Evolutionary conservation across 2,113 vertebrate genomes (phyloP).

Genomic region (Henicopernis longicauda): DNA sequence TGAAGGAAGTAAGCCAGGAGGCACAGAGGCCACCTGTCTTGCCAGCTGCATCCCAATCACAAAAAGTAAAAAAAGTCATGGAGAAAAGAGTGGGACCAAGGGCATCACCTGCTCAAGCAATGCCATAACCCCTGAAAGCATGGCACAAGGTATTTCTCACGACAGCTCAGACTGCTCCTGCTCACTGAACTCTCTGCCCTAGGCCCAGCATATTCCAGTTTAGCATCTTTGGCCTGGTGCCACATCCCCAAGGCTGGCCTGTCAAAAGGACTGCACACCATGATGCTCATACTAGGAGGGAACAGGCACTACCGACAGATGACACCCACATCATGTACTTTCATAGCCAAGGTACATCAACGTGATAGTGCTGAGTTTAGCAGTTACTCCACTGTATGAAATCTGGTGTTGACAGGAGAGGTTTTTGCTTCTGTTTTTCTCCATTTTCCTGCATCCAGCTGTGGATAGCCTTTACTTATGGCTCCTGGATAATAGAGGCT

Average conservation of each 20-base stretch:
- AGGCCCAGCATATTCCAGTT: neutral
- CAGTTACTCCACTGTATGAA: neutral
- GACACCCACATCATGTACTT: neutral
- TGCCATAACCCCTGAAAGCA: neutral
- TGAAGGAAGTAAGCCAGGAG: neutral
- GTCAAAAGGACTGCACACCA: neutral
- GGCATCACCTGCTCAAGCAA: neutral
- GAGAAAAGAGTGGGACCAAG: neutral
- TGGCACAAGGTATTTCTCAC: neutral
- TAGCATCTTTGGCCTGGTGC: neutral
- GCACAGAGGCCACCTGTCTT: neutral
- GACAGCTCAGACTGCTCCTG: neutral
- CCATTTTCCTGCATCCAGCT: neutral
- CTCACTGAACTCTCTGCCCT: neutral
- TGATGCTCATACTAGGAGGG: neutral
- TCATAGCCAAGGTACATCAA: neutral
- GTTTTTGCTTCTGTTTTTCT: neutral
- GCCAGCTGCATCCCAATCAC: neutral
- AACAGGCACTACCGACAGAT: neutral
- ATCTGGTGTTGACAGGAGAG: neutral
- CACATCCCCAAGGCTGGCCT: neutral
- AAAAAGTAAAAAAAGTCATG: neutral
- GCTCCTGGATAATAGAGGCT: neutral
- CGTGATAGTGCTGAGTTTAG: neutral
- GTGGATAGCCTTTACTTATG: neutral